These are phyloP conservation scores for Malurus cyaneus DNA, from an alignment of 2,113 vertebrate species.

Conservation along the genomic window DNA sequence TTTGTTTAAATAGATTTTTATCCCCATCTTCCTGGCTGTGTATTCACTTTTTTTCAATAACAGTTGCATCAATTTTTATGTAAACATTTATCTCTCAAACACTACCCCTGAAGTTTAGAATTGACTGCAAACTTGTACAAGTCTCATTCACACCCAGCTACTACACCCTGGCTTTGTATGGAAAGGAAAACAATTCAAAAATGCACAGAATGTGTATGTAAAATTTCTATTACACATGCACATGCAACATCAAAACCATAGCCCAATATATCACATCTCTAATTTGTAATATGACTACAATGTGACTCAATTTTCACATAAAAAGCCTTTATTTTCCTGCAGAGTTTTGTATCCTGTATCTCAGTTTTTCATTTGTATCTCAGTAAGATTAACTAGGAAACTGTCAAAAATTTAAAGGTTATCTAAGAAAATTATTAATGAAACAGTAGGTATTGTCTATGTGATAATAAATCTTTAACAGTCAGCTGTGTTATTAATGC, in stretches of 20 bases:
- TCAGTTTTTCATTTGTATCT: not conserved
- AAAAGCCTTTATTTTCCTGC: not conserved
- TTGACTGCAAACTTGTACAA: not conserved
- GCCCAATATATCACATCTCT: not conserved
- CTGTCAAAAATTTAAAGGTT: not conserved
- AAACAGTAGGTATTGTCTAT: not conserved
- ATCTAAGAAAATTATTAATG: not conserved
- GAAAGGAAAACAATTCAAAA: not conserved
- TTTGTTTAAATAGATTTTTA: not conserved
- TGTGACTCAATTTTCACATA: not conserved
- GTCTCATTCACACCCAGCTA: not conserved
- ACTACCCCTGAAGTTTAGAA: not conserved
- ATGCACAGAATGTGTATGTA: not conserved
- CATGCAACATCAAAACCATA: not conserved
- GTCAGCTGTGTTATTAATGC: not conserved
- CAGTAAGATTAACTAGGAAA: not conserved
- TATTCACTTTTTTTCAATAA: not conserved
- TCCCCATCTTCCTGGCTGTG: not conserved
- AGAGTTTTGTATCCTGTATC: not conserved
- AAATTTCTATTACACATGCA: not conserved
- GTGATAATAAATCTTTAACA: not conserved
- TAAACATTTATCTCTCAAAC: not conserved
- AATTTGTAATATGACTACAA: not conserved
- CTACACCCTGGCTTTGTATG: not conserved
- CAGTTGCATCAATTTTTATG: not conserved